These are phyloP conservation scores for Pipra filicauda DNA, from an alignment of 2,113 vertebrate species.

Conservation along the genomic window DNA sequence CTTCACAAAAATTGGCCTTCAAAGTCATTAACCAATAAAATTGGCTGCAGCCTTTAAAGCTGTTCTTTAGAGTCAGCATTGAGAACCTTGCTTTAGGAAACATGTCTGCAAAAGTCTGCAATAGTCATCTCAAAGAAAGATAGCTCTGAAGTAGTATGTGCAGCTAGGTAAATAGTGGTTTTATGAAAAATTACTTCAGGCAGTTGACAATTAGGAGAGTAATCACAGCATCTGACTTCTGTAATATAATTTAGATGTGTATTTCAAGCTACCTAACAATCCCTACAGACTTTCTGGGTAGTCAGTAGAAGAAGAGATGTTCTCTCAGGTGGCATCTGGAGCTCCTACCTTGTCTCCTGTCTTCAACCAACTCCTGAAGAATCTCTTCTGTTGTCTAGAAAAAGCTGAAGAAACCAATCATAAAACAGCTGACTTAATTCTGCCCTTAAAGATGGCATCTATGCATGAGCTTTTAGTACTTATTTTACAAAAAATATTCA, in stretches of 20 bases:
- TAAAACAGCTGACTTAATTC: not conserved
- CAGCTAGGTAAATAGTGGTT: not conserved
- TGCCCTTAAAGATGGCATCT: not conserved
- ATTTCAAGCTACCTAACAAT: not conserved
- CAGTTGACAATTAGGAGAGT: not conserved
- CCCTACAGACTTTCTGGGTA: not conserved
- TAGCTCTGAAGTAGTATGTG: not conserved
- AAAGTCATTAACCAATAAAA: not conserved
- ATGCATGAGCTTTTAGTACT: not conserved
- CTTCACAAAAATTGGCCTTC: constrained; percentile 9
- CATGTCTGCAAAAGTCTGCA: not conserved
- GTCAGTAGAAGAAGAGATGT: not conserved
- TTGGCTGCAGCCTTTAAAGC: not conserved
- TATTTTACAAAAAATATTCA: not conserved
- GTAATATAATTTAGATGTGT: not conserved
- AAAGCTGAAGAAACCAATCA: not conserved
- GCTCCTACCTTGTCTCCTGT: not conserved
- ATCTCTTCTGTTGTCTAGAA: not conserved
- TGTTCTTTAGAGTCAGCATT: not conserved
- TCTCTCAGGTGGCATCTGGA: not conserved
- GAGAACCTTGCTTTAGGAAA: not conserved
- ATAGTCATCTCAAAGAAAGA: not conserved
- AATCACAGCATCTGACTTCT: not conserved
- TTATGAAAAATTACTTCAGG: not conserved
- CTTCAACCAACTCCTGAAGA: not conserved